Evolutionary conservation across 2,888 invertebrate species (phyloP).

Genomic region (Aphidius colemani): DNA sequence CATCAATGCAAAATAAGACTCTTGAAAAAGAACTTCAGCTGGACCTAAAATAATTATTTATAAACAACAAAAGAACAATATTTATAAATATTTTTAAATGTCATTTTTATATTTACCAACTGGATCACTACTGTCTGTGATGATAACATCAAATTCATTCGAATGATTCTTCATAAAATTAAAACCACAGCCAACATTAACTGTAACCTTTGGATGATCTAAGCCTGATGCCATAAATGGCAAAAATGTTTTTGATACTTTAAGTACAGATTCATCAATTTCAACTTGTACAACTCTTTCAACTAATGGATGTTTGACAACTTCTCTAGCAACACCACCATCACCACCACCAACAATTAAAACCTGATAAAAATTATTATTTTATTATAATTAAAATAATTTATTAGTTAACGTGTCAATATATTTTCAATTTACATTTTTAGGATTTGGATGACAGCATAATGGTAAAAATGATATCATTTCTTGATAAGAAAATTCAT

Average conservation of each 20-base stretch:
- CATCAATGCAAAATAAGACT: conserved; percentile 83
- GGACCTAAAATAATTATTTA: conserved; percentile 63
- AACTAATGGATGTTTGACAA: conserved; percentile 89
- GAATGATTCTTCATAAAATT: conserved; percentile 88
- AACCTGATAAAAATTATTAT: conserved; percentile 58
- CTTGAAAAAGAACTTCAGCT: conserved; percentile 73
- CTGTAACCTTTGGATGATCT: conserved; percentile 77
- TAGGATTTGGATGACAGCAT: conserved; percentile 87
- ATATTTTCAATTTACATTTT: conserved; percentile 69
- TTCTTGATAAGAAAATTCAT: conserved; percentile 98
- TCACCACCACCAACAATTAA: conserved; percentile 98
- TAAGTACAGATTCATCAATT: conserved; percentile 91
- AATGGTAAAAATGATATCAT: conserved; percentile 96
- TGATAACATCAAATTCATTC: conserved; percentile 92
- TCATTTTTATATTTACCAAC: conserved; percentile 67
- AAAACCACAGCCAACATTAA: conserved; percentile 92
- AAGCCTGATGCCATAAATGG: conserved; percentile 92
- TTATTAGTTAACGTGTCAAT: too few relatives aligned
- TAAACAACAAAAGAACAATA: not conserved
- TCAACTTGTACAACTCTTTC: conserved; percentile 89
- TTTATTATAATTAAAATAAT: not conserved
- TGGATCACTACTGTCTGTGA: conserved; percentile 98
- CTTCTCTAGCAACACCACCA: conserved; percentile 95
- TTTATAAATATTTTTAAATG: not conserved
- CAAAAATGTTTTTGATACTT: conserved; percentile 84